phyloP scores from a whole-genome alignment of 64 coral and sea anemone species.

The Actinia equina region DNA sequence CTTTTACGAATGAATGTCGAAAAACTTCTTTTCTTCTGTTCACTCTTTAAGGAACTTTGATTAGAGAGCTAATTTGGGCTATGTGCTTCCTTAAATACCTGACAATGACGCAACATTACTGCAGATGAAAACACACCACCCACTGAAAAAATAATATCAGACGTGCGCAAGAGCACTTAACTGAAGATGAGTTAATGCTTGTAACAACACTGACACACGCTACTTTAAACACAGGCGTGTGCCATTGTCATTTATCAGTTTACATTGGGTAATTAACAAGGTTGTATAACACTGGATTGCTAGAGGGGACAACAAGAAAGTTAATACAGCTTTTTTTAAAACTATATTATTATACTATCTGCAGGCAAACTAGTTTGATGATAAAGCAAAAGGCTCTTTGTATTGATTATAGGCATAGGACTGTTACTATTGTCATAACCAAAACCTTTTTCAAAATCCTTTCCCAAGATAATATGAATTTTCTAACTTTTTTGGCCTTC shows the following conservation, averaged over 20 bases:
- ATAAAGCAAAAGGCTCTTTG: no score
- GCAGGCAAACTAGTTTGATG: no score
- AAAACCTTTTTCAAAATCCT: no score
- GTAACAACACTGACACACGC: constrained; percentile 14
- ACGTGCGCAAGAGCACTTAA: constrained; percentile 18
- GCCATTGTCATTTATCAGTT: not conserved
- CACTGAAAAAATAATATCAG: not conserved
- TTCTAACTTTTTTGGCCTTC: no score
- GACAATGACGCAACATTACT: not conserved
- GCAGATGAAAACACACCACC: constrained; percentile 1
- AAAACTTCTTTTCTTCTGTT: not conserved
- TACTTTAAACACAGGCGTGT: not conserved
- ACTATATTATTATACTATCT: no score
- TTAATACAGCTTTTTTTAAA: no score
- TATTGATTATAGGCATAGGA: no score
- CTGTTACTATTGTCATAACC: no score
- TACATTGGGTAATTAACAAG: not conserved
- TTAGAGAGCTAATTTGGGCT: not conserved
- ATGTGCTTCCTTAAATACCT: not conserved
- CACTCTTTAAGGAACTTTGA: not conserved
- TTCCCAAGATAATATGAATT: no score
- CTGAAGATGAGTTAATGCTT: constrained; percentile 1
- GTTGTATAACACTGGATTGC: not conserved
- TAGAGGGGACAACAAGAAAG: not conserved
- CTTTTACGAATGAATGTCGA: not conserved